Conservation (phyloP, 2,797 vertebrate genomes). For the Thunnus albacares region DNA sequence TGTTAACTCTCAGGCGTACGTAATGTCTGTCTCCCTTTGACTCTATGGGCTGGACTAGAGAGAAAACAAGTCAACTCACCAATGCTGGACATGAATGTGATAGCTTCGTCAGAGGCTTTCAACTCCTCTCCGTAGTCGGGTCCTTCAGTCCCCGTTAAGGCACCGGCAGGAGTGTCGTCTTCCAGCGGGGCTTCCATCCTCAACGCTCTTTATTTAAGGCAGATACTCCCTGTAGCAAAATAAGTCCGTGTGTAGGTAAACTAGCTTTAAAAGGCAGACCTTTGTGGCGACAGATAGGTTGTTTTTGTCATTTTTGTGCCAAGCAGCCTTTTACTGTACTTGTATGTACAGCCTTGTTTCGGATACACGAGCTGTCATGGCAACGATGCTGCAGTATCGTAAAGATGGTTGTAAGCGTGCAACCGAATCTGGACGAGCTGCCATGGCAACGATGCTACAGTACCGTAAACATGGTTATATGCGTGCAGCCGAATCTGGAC, state of each 20-base stretch:
- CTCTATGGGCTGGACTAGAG: not conserved
- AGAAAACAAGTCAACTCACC: conserved; percentile 65
- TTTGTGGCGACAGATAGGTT: accelerated
- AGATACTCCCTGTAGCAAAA: not conserved
- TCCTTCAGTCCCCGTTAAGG: not conserved
- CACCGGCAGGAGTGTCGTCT: not conserved
- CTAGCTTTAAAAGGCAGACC: not conserved
- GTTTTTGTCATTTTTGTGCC: not conserved
- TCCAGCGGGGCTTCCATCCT: conserved; percentile 41
- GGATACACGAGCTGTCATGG: conserved; percentile 46
- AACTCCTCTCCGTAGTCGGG: conserved; percentile 20
- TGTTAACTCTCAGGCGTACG: not conserved
- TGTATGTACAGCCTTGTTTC: not conserved
- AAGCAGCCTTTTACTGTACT: not conserved
- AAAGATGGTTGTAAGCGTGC: not conserved
- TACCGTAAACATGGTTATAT: conserved; percentile 25
- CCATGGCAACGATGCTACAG: conserved; percentile 61
- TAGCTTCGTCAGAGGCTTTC: conserved; percentile 73
- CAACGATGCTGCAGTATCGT: conserved; percentile 64
- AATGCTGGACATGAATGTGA: conserved; percentile 76
- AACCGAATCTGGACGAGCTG: conserved; percentile 39
- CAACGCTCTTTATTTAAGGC: not conserved
- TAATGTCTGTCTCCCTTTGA: not conserved
- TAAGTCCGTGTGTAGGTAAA: not conserved
- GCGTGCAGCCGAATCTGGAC: conserved; percentile 16